phyloP scores from a whole-genome alignment of 2,797 vertebrate species.

The Chiloscyllium punctatum region DNA sequence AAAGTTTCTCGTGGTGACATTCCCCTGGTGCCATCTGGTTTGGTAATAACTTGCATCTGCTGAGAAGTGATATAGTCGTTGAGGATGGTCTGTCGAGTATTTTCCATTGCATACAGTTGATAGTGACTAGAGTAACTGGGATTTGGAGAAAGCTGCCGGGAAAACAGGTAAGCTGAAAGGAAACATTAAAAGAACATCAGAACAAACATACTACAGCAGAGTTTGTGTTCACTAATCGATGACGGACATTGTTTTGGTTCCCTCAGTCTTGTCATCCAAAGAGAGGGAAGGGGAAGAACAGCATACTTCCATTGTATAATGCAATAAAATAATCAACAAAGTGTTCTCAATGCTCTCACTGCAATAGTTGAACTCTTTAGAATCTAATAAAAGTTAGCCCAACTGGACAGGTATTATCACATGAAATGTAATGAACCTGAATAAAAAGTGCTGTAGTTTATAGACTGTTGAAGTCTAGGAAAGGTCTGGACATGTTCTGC shows the following conservation, averaged over 20 bases:
- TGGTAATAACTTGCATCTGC: conserved; percentile 94
- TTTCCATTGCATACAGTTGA: conserved; percentile 97
- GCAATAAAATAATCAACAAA: neutral
- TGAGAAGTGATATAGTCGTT: conserved; percentile 99
- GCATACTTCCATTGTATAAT: neutral
- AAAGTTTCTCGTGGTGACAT: conserved; percentile 85
- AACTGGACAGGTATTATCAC: neutral
- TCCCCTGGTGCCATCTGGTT: conserved; percentile 77
- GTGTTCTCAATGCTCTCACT: no score
- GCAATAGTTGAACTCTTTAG: neutral
- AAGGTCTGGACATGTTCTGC: neutral
- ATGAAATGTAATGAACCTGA: neutral
- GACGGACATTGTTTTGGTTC: neutral
- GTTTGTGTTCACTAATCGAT: neutral
- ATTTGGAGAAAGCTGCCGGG: conserved; percentile 85
- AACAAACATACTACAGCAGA: neutral
- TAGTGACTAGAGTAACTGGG: conserved; percentile 90
- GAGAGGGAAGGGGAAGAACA: neutral
- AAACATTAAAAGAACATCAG: neutral
- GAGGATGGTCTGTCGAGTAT: conserved; percentile 94
- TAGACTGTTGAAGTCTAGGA: neutral
- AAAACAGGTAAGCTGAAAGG: conserved; percentile 82
- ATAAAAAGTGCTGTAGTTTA: neutral
- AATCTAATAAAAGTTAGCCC: neutral
- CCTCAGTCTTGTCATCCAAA: neutral